These are phyloP conservation scores for Eufriesea mexicana DNA, from an alignment of 1,140 invertebrate species.

Conservation along the genomic window DNA sequence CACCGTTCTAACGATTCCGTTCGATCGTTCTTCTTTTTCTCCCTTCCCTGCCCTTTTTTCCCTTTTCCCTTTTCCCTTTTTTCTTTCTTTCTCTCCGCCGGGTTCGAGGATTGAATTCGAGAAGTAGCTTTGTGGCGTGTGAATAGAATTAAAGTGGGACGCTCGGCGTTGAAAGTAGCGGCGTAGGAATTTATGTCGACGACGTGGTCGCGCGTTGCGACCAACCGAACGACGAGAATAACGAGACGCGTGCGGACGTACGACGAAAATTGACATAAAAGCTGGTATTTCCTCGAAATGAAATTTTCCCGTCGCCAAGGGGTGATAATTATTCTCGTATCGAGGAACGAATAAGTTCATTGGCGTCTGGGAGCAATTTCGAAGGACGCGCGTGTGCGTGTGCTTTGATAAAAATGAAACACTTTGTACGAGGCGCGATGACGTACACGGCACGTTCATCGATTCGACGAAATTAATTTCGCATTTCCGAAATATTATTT, in stretches of 20 bases:
- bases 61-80: background rate
- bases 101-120: background rate
- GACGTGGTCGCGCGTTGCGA: too few relatives aligned
- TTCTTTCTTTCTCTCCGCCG: too few relatives aligned
- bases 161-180: background rate
- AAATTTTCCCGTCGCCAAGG: too few relatives aligned
- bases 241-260: too few relatives aligned
- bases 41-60: background rate
- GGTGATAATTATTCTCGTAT: too few relatives aligned
- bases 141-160: background rate
- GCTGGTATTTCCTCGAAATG: too few relatives aligned
- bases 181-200: background rate
- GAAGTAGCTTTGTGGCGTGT: background rate
- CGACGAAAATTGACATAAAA: too few relatives aligned
- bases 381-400: background rate
- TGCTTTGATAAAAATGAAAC: slow-evolving; percentile 22
- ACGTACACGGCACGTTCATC: background rate
- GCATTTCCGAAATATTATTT: slow-evolving; percentile 58
- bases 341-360: too few relatives aligned
- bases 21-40: too few relatives aligned
- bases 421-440: background rate
- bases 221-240: too few relatives aligned
- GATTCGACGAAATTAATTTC: slow-evolving; percentile 49
- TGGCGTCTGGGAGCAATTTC: background rate
- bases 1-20: background rate